phyloP scores from a whole-genome alignment of 2,113 vertebrate genomes.

The Chionodraco myersi region DNA sequence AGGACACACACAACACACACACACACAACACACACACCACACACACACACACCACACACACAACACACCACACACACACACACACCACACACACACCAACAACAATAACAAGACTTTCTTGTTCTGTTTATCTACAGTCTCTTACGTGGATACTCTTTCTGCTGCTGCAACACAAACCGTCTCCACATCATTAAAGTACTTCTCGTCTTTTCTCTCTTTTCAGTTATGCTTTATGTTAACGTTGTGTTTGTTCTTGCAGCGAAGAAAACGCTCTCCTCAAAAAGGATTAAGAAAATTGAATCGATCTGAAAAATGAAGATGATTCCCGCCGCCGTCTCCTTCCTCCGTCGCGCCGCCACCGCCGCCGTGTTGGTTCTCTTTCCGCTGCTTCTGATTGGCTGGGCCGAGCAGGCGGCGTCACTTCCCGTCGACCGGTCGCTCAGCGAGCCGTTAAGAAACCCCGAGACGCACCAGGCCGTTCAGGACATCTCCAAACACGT shows the following conservation, averaged over 20 bases:
- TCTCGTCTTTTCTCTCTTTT: not conserved
- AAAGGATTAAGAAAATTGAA: not conserved
- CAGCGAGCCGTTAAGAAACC: slow-evolving; percentile 36
- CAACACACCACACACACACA: no score
- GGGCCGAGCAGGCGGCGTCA: slow-evolving; percentile 10
- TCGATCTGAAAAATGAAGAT: slow-evolving; percentile 37
- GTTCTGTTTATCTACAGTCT: no score
- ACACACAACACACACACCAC: no score
- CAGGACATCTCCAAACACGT: slow-evolving; percentile 46
- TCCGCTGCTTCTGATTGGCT: slow-evolving; percentile 67
- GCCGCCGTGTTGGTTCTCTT: slow-evolving; percentile 28
- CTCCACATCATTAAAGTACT: no score
- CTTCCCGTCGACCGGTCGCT: slow-evolving; percentile 5
- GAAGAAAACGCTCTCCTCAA: slow-evolving; percentile 9
- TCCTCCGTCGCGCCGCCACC: no score
- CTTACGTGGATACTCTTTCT: no score
- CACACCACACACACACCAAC: no score
- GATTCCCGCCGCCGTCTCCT: not conserved
- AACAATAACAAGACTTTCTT: no score
- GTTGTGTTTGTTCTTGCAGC: slow-evolving; percentile 41
- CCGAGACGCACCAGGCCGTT: slow-evolving; percentile 10
- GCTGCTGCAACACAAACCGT: no score
- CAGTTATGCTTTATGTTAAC: no score
- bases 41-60: no score
- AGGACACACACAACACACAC: slow-evolving; percentile 19